phyloP scores from a whole-genome alignment of 2,113 vertebrate genomes.

The Oreocharis arfaki region DNA sequence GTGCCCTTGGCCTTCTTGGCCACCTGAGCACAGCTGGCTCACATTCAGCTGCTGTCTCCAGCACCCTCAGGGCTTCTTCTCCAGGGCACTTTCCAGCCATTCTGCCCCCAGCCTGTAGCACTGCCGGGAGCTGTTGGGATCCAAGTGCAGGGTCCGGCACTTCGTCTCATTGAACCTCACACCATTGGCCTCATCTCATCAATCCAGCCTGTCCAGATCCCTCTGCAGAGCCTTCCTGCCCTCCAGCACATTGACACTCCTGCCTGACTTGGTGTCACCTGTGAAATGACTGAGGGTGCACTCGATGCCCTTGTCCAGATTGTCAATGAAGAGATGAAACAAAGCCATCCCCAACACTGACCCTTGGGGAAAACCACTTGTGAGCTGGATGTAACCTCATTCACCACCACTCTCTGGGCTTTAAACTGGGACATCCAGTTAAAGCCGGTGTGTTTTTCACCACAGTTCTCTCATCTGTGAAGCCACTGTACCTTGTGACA shows the following conservation, averaged over 20 bases:
- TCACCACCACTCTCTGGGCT: neutral
- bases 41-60: neutral
- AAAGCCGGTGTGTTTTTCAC: neutral
- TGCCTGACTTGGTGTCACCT: neutral
- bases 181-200: neutral
- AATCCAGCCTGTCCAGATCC: neutral
- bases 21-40: neutral
- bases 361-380: neutral
- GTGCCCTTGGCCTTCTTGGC: neutral
- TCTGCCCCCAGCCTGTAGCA: neutral
- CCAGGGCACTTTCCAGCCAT: neutral
- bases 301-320: neutral
- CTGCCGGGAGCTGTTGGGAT: neutral
- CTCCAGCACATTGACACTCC: neutral
- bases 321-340: fast-evolving
- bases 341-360: neutral
- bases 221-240: neutral
- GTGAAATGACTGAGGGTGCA: neutral
- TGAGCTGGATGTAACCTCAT: neutral
- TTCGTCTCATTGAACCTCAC: neutral
- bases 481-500: neutral
- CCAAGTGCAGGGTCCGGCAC: neutral
- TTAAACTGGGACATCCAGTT: neutral
- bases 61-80: neutral
- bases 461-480: neutral